phyloP scores from a whole-genome alignment of 2,888 invertebrate species.

The Epinotia ramella region DNA sequence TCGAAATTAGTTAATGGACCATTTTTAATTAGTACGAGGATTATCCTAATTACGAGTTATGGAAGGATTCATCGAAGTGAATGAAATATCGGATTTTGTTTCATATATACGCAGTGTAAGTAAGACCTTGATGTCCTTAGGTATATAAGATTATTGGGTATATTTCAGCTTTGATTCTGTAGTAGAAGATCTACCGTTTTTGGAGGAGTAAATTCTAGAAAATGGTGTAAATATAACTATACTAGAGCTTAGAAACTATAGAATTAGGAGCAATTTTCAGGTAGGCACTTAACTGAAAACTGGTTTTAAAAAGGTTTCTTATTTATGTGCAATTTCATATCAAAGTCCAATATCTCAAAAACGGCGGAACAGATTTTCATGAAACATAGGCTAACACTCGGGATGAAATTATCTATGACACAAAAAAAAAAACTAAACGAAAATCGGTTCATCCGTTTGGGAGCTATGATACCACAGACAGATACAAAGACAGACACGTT shows the following conservation, averaged over 20 bases:
- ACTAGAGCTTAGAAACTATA: background rate
- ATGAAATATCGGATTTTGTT: constrained; percentile 91
- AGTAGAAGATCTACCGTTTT: background rate
- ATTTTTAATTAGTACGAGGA: constrained; percentile 7
- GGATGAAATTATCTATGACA: too few species aligned
- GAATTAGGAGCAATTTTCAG: background rate
- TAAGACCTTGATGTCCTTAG: constrained; percentile 56
- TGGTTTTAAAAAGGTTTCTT: background rate
- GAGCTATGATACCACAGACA: too few species aligned
- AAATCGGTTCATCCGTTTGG: too few species aligned
- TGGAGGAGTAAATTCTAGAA: background rate
- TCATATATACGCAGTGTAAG: constrained; percentile 93
- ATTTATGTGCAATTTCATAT: background rate
- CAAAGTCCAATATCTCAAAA: too few species aligned
- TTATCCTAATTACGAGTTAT: constrained; percentile 56
- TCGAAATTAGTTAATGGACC: constrained; percentile 18
- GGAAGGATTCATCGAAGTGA: constrained; percentile 88
- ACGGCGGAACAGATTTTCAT: too few species aligned
- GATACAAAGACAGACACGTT: too few species aligned
- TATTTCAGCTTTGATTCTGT: constrained; percentile 1
- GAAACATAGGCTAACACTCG: too few species aligned
- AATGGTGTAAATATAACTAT: background rate
- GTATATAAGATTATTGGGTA: too few species aligned
- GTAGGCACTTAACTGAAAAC: background rate
- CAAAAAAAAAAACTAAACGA: too few species aligned